Percentiles rank a stretch among this genome's conserved stretches.
Evolutionary conservation across 2,113 vertebrate genomes (phyloP).

Genomic region (Laticauda laticaudata): DNA sequence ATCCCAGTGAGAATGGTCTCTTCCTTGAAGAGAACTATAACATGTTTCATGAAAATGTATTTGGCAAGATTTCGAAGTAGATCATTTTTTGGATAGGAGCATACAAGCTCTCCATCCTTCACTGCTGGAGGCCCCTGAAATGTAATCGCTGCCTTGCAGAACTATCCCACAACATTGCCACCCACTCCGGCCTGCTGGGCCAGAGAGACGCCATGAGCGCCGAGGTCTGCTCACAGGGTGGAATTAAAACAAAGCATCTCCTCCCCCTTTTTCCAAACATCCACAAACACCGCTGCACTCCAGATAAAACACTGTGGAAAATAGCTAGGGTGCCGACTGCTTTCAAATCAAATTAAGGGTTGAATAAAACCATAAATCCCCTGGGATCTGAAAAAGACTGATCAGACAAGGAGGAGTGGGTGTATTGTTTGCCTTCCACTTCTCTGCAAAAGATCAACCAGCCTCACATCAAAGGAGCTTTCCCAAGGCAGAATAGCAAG

Average conservation of each 20-base stretch:
- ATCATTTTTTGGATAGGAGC: neutral
- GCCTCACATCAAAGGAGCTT: neutral
- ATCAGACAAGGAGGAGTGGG: neutral
- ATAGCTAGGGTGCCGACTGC: neutral
- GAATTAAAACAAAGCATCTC: neutral
- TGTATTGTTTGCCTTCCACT: neutral
- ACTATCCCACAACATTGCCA: neutral
- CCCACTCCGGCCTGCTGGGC: neutral
- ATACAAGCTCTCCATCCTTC: neutral
- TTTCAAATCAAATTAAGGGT: neutral
- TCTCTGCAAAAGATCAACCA: neutral
- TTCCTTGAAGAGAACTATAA: neutral
- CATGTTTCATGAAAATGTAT: neutral
- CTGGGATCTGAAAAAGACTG: neutral
- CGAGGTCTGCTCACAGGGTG: neutral
- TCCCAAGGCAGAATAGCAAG: neutral
- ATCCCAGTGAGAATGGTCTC: neutral
- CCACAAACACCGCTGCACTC: neutral
- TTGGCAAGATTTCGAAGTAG: neutral
- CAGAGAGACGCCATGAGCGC: neutral
- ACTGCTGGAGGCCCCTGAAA: neutral
- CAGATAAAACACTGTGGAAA: neutral
- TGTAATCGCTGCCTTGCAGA: neutral
- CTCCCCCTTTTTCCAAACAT: neutral
- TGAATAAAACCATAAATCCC: conserved; percentile 9